Percentiles rank a stretch among this genome's conserved stretches.
These are phyloP conservation scores for Tachycineta bicolor DNA, from an alignment of 2,113 vertebrate genomes.

Conservation along the genomic window DNA sequence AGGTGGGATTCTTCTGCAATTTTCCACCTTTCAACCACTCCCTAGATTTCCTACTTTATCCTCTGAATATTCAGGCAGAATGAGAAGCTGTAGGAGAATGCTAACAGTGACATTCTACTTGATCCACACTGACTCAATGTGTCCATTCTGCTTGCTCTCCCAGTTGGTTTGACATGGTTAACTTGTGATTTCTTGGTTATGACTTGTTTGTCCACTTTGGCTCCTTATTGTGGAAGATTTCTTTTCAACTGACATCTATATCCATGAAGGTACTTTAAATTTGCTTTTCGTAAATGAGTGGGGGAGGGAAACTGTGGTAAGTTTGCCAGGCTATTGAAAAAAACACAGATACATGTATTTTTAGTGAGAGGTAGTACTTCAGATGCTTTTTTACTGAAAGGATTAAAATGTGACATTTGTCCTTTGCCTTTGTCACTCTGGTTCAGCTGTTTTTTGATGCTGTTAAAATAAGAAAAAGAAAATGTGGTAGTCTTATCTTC, in stretches of 20 bases:
- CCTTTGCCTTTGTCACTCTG: not conserved
- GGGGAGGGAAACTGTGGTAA: not conserved
- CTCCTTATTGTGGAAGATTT: not conserved
- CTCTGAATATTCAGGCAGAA: not conserved
- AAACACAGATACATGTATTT: accelerated
- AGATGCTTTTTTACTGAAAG: not conserved
- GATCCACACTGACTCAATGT: accelerated
- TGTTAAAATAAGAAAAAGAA: not conserved
- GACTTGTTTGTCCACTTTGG: not conserved
- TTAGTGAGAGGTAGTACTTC: not conserved
- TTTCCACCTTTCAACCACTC: not conserved
- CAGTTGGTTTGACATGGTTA: not conserved
- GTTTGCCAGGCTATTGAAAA: not conserved
- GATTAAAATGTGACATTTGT: not conserved
- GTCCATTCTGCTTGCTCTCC: not conserved
- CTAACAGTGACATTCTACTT: not conserved
- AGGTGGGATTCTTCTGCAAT: not conserved
- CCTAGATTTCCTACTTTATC: not conserved
- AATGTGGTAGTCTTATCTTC: accelerated
- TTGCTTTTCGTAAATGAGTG: not conserved
- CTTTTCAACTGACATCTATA: not conserved
- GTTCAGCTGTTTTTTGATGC: not conserved
- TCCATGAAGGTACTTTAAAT: not conserved
- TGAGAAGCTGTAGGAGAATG: not conserved
- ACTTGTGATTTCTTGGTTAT: not conserved